Evolutionary conservation across 2,797 vertebrate species (phyloP).

Genomic region (Ctenochaetus hawaiiensis): DNA sequence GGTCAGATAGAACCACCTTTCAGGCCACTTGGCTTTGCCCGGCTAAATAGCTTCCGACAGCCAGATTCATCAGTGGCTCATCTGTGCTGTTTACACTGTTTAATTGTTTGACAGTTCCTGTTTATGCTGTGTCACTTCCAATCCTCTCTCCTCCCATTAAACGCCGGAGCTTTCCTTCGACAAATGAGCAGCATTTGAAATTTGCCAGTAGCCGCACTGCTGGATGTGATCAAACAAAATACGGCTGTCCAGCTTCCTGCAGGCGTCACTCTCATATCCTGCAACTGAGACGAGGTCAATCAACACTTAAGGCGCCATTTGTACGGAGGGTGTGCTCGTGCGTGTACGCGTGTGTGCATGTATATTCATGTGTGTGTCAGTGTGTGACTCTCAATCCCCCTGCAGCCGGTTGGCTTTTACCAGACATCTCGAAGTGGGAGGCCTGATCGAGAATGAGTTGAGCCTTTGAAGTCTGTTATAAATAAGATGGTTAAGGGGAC

Average conservation of each 20-base stretch:
- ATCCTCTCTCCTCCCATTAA: slow-evolving; percentile 71
- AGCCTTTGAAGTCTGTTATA: slow-evolving; percentile 73
- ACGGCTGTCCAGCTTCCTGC: slow-evolving; percentile 60
- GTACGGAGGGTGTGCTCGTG: slow-evolving; percentile 7
- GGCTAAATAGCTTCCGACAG: slow-evolving; percentile 78
- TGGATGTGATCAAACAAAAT: slow-evolving; percentile 67
- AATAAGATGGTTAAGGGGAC: slow-evolving; percentile 70
- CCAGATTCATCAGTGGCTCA: slow-evolving; percentile 82
- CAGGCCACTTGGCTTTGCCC: slow-evolving; percentile 53
- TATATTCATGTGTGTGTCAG: slow-evolving; percentile 16
- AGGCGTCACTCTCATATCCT: slow-evolving; percentile 57
- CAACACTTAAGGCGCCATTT: slow-evolving; percentile 59
- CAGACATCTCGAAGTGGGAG: slow-evolving; percentile 60
- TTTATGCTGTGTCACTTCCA: slow-evolving; percentile 85
- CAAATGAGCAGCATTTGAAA: slow-evolving; percentile 66
- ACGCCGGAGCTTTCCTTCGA: slow-evolving; percentile 55
- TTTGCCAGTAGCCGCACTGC: slow-evolving; percentile 51
- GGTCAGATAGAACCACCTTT: slow-evolving; percentile 60
- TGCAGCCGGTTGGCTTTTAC: slow-evolving; percentile 47
- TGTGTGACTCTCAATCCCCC: slow-evolving; percentile 37
- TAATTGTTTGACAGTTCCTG: slow-evolving; percentile 86
- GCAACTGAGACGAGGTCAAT: slow-evolving; percentile 65
- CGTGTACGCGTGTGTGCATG: slow-evolving; percentile 27
- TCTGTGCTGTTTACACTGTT: slow-evolving; percentile 83
- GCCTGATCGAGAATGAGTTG: slow-evolving; percentile 61